Evolutionary conservation across 2,797 vertebrate species (phyloP).

Genomic region (Phrynocephalus forsythii): DNA sequence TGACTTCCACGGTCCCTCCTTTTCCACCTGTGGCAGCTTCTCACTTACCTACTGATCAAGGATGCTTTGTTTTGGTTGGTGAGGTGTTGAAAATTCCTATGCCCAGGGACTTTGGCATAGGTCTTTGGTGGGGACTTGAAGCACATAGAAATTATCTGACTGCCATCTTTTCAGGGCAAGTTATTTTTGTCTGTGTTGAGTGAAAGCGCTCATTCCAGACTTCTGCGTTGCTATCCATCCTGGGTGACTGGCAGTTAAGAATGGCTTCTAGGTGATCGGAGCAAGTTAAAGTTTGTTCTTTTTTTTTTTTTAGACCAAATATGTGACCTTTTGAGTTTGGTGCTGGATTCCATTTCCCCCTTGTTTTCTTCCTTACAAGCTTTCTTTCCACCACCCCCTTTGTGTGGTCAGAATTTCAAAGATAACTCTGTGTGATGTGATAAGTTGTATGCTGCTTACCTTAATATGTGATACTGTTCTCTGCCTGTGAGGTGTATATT

Average conservation of each 20-base stretch:
- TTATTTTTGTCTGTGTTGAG: too few species aligned
- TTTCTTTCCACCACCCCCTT: background rate
- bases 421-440: background rate
- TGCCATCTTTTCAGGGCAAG: too few species aligned
- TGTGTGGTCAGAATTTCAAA: background rate
- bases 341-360: background rate
- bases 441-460: background rate
- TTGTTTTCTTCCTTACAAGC: background rate
- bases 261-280: background rate
- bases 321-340: background rate
- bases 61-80: background rate
- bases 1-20: background rate
- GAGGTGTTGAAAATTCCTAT: background rate
- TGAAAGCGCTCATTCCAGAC: background rate
- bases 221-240: too few species aligned
- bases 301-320: background rate
- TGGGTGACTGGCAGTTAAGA: background rate
- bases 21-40: background rate
- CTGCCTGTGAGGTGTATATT: background rate
- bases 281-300: background rate
- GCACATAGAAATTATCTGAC: background rate
- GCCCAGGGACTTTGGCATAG: background rate
- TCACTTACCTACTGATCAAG: background rate
- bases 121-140: background rate
- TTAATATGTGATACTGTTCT: background rate